Base-by-base conservation (phyloP, 2,797 vertebrate species). In the Spheniscus humboldti region DNA sequence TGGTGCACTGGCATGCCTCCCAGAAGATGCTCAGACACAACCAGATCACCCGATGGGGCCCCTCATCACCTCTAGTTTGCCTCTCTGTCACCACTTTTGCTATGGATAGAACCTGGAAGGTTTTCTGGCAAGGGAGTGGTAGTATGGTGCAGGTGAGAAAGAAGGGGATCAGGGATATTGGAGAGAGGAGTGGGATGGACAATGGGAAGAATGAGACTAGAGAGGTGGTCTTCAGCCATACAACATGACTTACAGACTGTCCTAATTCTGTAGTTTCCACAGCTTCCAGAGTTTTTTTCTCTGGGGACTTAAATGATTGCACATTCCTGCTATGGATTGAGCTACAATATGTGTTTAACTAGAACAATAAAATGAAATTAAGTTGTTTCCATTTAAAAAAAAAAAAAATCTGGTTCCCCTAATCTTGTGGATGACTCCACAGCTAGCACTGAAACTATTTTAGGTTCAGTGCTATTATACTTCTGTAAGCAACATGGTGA, bases 201-300 rank as follows among this genome's bases (percentile, higher is more conserved):
- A 20, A 7, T 25, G 35, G 50, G 28, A 90, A 74, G 28, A 85
- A 53, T 47, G 33, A 76, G 15, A 24, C 39, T 66, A 15, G 60
- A 45, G 45, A 33, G 33, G 24, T 66, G 25, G 24, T 90, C 55
- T 92, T 87, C 18, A 88, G 66, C 56, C 27, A 9, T 88, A 8
- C 0, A 11, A 19, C 11, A 8, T 56, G 22, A 76, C 3, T 39
- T 84, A 47, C 8, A 48, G 77, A 28, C n/a, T 33, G 9, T 53
- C 24, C 27, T 47, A 77, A 72, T 92, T 92, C 48, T 1, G 0
- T 92, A n/a, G 72, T 64, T 91, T 83, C 35, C 41, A 60, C 10
- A 48, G 13, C 9, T 93, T 95, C 50, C 19, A 18, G 75, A 86
- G 13, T 71, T 83, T 86, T 90, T 86, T 19, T 19, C 87, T 91